A percentile compares a stretch with the other conserved stretches of the same genome.
Conservation (phyloP, 92 coral and sea anemone genomes). For the Zoanthus solanderi region DNA sequence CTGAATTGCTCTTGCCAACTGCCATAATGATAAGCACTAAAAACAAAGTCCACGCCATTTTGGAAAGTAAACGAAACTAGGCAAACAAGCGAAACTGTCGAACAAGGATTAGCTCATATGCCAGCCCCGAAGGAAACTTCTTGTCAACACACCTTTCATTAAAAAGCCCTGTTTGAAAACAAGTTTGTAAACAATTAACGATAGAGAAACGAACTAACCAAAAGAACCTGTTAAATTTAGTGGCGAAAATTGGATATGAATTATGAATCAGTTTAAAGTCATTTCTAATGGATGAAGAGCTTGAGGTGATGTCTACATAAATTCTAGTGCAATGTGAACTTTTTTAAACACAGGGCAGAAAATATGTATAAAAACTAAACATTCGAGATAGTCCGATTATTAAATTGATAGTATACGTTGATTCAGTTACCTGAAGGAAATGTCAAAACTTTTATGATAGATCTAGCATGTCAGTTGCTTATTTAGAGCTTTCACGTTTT, state of each 20-base stretch:
- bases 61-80: background rate
- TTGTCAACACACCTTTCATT: background rate
- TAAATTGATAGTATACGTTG: no score
- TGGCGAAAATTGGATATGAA: conserved; percentile 12
- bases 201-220: background rate
- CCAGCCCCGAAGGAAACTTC: background rate
- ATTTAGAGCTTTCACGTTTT: no score
- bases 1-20: conserved; percentile 19
- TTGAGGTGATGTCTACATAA: background rate
- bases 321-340: background rate
- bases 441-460: no score
- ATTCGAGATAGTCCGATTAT: no score
- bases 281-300: conserved; percentile 35
- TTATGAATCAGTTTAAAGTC: conserved; percentile 36
- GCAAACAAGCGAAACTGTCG: background rate
- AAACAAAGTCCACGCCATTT: background rate
- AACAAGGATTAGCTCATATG: background rate
- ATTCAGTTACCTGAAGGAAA: no score
- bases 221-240: conserved; percentile 16
- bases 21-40: conserved; percentile 7
- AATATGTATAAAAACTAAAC: background rate
- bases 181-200: background rate
- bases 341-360: background rate
- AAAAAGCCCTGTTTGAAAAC: background rate
- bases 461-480: no score